Evolutionary conservation across 2,888 invertebrate genomes (phyloP).

Genomic region (Hypsopygia costalis): DNA sequence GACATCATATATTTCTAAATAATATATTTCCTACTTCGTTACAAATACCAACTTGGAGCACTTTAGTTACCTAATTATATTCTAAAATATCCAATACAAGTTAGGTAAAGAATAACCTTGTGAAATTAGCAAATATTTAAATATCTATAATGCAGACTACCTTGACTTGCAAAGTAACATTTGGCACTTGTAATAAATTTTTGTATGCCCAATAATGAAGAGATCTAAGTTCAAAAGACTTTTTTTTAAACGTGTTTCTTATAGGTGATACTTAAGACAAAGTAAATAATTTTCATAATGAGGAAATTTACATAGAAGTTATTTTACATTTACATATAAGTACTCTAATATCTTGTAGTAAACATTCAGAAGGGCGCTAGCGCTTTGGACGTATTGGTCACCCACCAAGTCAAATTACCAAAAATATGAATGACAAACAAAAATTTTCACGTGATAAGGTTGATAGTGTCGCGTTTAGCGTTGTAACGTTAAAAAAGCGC

Average conservation of each 20-base stretch:
- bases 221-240: neutral
- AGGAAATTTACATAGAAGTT: too few relatives aligned
- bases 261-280: neutral
- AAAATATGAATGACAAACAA: too few relatives aligned
- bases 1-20: too few relatives aligned
- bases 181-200: constrained; percentile 1
- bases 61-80: constrained; percentile 21
- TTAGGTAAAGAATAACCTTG: constrained; percentile 48
- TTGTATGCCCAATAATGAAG: neutral
- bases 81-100: constrained; percentile 26
- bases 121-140: constrained; percentile 56
- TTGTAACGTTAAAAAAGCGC: too few relatives aligned
- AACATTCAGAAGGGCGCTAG: too few relatives aligned
- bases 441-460: too few relatives aligned
- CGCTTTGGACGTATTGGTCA: too few relatives aligned
- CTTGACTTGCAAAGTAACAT: constrained; percentile 35
- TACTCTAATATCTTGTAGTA: too few relatives aligned
- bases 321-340: too few relatives aligned
- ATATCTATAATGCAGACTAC: constrained; percentile 49
- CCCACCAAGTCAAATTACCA: too few relatives aligned
- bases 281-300: too few relatives aligned
- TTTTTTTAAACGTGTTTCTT: neutral
- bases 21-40: constrained; percentile 1
- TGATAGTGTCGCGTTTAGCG: too few relatives aligned
- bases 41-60: neutral